These are phyloP conservation scores for Carassius auratus DNA, from an alignment of 2,113 vertebrate genomes.

Conservation along the genomic window DNA sequence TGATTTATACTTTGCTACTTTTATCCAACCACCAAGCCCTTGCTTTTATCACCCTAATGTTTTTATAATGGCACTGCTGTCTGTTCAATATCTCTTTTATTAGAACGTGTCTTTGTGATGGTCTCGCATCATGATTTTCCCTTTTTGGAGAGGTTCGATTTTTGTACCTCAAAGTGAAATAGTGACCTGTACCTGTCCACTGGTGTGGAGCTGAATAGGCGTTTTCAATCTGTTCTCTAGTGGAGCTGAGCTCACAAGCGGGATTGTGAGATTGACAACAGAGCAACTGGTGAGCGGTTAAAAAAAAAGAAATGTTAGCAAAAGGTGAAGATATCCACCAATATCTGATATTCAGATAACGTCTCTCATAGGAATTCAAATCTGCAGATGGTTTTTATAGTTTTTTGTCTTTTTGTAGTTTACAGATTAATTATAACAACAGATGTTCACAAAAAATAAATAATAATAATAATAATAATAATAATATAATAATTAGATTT, in stretches of 20 bases:
- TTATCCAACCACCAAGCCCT: conserved; percentile 61
- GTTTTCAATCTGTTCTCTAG: neutral
- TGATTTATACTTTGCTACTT: conserved; percentile 68
- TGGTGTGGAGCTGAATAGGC: conserved; percentile 1
- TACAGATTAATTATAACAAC: too few species aligned
- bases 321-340: neutral
- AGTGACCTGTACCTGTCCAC: neutral
- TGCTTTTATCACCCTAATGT: conserved; percentile 66
- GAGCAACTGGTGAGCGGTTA: neutral
- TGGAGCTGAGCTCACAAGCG: too few species aligned
- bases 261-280: neutral
- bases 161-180: conserved; percentile 44
- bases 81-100: conserved; percentile 49
- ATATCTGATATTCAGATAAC: neutral
- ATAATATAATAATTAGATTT: too few species aligned
- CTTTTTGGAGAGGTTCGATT: conserved; percentile 57
- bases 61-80: conserved; percentile 52
- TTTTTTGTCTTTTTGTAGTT: too few species aligned
- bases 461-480: too few species aligned
- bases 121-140: conserved; percentile 44
- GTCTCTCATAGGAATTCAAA: neutral
- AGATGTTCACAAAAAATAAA: too few species aligned
- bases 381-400: too few species aligned
- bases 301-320: neutral
- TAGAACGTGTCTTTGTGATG: conserved; percentile 56